phyloP scores from a whole-genome alignment of 1,140 invertebrate genomes.

The Eulimnadia texana region DNA sequence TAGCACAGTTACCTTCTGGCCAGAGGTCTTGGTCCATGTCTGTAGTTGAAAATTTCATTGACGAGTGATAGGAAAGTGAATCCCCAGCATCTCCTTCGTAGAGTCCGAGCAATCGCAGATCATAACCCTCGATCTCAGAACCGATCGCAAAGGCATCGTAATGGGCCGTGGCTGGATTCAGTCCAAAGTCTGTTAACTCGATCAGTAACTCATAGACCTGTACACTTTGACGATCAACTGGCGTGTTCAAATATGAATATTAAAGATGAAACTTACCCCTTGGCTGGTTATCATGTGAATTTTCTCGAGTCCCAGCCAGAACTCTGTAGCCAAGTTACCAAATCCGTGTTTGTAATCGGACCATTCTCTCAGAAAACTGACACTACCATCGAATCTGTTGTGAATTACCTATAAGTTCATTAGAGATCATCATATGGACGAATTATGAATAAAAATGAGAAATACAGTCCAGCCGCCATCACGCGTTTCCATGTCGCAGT shows the following conservation, averaged over 20 bases:
- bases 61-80: conserved; percentile 50
- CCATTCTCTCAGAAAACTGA: conserved; percentile 46
- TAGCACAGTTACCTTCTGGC: conserved; percentile 50
- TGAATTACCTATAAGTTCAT: conserved; percentile 33
- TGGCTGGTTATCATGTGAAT: conserved; percentile 40
- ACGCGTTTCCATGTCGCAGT: conserved; percentile 74
- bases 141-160: conserved; percentile 50
- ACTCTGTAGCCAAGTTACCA: conserved; percentile 44
- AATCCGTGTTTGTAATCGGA: conserved; percentile 50
- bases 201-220: conserved; percentile 43
- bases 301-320: conserved; percentile 46
- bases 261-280: conserved; percentile 23
- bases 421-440: neutral
- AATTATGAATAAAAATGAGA: neutral
- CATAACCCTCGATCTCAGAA: conserved; percentile 44
- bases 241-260: neutral
- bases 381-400: conserved; percentile 41
- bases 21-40: conserved; percentile 57
- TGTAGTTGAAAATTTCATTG: conserved; percentile 51
- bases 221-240: neutral
- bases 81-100: conserved; percentile 48
- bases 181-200: conserved; percentile 43
- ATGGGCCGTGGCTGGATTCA: conserved; percentile 37
- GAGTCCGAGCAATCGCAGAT: conserved; percentile 41
- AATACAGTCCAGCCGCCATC: conserved; percentile 89